A percentile compares a stretch with the other conserved stretches of the same genome.
Conservation (phyloP, 2,113 vertebrate species). For the Albula goreensis region DNA sequence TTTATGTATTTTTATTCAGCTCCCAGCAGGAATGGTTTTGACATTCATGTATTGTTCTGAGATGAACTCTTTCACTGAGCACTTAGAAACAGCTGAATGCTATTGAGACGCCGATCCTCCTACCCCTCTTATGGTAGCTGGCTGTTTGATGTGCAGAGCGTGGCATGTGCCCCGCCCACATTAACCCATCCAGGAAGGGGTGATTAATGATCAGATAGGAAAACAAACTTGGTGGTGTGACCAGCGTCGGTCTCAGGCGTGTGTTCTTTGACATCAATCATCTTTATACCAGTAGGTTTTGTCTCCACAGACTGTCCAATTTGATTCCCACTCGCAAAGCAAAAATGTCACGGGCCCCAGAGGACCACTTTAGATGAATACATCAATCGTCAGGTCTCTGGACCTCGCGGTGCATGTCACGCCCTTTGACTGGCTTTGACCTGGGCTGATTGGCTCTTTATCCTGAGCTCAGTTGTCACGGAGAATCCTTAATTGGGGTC, state of each 20-base stretch:
- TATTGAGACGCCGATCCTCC: background rate
- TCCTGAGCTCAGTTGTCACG: background rate
- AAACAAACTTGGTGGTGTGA: background rate
- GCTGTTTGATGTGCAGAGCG: background rate
- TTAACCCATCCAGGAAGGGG: background rate
- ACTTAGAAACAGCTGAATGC: background rate
- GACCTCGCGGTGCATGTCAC: background rate
- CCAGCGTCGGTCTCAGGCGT: background rate
- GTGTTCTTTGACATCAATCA: background rate
- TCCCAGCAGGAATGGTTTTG: background rate
- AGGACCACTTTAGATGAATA: background rate
- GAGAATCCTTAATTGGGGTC: constrained; percentile 1
- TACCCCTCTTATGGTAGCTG: background rate
- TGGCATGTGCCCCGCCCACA: background rate
- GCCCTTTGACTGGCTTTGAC: background rate
- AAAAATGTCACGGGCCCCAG: background rate
- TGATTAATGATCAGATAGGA: background rate
- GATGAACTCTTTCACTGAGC: no score
- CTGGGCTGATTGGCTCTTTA: background rate
- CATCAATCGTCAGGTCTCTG: background rate
- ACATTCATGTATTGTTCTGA: background rate
- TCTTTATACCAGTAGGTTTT: background rate
- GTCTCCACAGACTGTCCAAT: background rate
- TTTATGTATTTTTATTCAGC: background rate
- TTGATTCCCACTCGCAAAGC: background rate